Percentiles rank a stretch among this genome's conserved stretches.
phyloP scores from a whole-genome alignment of 2,113 vertebrate species.

The Danio rerio region DNA sequence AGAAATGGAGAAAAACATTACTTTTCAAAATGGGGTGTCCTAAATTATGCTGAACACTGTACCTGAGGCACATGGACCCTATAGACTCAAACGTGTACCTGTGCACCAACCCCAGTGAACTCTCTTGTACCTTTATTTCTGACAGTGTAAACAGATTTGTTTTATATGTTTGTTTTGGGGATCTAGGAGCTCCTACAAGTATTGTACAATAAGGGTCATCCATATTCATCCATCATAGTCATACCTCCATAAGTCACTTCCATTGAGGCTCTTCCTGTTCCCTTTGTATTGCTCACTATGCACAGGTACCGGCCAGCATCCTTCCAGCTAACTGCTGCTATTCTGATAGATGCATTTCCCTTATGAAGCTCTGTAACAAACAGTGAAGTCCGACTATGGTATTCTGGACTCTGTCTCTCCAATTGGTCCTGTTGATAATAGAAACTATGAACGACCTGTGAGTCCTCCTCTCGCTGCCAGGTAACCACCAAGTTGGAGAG shows the following conservation, averaged over 20 bases:
- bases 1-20: no score
- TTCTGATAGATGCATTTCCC: slow-evolving; percentile 59
- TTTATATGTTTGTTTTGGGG: no score
- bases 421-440: slow-evolving; percentile 58
- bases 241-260: slow-evolving; percentile 62
- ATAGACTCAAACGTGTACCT: no score
- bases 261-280: slow-evolving; percentile 50
- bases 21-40: no score
- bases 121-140: no score
- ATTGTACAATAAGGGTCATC: neutral
- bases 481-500: slow-evolving; percentile 54
- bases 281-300: slow-evolving; percentile 51
- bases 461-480: slow-evolving; percentile 56
- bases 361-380: slow-evolving; percentile 40
- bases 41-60: no score
- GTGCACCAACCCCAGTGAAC: no score
- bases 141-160: no score
- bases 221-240: neutral
- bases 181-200: neutral
- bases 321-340: slow-evolving; percentile 13
- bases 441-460: slow-evolving; percentile 59
- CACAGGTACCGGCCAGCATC: slow-evolving; percentile 57
- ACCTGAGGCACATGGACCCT: no score
- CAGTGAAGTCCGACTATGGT: slow-evolving; percentile 46
- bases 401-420: slow-evolving; percentile 20